Percentiles rank a stretch among this genome's conserved stretches.
phyloP scores from a whole-genome alignment of 2,113 vertebrate genomes.

The Numida meleagris region DNA sequence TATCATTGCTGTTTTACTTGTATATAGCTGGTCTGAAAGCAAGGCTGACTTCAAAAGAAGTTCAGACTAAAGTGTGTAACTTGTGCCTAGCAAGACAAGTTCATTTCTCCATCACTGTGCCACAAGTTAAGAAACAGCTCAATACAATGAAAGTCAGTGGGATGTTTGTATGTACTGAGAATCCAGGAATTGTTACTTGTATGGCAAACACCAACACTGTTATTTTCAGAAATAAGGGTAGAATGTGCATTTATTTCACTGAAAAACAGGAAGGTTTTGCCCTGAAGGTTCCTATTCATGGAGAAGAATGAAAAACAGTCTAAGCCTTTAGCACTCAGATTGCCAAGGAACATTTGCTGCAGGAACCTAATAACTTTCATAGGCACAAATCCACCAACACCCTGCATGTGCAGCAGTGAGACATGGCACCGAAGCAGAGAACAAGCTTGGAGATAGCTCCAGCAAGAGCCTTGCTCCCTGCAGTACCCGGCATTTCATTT shows the following conservation, averaged over 20 bases:
- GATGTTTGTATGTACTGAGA: neutral
- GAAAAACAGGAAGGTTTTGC: neutral
- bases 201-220: neutral
- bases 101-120: neutral
- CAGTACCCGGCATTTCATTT: neutral
- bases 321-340: slow-evolving; percentile 1
- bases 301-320: neutral
- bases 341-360: neutral
- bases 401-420: neutral
- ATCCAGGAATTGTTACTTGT: neutral
- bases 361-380: neutral
- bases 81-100: neutral
- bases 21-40: neutral
- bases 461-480: neutral
- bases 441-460: neutral
- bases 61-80: neutral
- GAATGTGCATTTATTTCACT: neutral
- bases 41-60: neutral
- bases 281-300: neutral
- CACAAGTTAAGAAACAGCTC: neutral
- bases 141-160: neutral
- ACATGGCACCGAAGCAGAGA: neutral
- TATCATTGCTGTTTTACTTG: neutral
- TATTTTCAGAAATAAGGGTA: neutral
- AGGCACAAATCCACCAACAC: rapidly evolving